Percentiles rank a stretch among this genome's conserved stretches.
phyloP scores from a whole-genome alignment of 2,888 invertebrate genomes.

The Heliconius ethilla region DNA sequence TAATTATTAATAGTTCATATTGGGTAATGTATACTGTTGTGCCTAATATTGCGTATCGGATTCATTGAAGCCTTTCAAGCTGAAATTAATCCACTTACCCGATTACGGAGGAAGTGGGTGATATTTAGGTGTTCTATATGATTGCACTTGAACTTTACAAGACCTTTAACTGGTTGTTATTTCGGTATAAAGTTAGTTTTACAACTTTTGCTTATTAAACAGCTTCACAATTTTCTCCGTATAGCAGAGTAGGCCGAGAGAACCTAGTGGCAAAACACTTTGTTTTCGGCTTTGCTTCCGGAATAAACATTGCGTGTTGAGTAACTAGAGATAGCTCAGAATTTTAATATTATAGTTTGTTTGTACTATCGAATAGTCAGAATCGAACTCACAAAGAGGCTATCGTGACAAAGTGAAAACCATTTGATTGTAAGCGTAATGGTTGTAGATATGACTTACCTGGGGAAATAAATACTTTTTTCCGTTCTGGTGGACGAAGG shows the following conservation, averaged over 20 bases:
- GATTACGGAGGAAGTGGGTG: conserved; percentile 34
- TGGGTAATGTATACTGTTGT: conserved; percentile 9
- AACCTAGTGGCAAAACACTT: too few species aligned
- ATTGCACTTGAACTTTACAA: conserved; percentile 5
- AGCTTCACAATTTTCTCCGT: too few species aligned
- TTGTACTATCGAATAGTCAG: not conserved
- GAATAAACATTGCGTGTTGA: too few species aligned
- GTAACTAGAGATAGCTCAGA: not conserved
- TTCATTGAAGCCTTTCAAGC: conserved; percentile 36
- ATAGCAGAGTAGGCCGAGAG: too few species aligned
- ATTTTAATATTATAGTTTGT: not conserved
- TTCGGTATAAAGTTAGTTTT: not conserved
- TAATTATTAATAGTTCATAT: conserved; percentile 3
- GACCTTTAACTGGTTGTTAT: not conserved
- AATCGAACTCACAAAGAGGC: not conserved
- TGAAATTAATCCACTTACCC: conserved; percentile 38
- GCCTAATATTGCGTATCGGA: conserved; percentile 31
- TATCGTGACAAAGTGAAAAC: not conserved
- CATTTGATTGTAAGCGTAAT: not conserved
- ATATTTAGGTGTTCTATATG: conserved; percentile 29
- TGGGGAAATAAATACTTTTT: too few species aligned
- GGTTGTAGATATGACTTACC: not conserved
- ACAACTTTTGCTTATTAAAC: too few species aligned
- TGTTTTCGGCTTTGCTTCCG: too few species aligned
- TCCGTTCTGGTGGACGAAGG: too few species aligned